Conservation (phyloP, 2,888 invertebrate species). For the Galerucella nymphaeae region DNA sequence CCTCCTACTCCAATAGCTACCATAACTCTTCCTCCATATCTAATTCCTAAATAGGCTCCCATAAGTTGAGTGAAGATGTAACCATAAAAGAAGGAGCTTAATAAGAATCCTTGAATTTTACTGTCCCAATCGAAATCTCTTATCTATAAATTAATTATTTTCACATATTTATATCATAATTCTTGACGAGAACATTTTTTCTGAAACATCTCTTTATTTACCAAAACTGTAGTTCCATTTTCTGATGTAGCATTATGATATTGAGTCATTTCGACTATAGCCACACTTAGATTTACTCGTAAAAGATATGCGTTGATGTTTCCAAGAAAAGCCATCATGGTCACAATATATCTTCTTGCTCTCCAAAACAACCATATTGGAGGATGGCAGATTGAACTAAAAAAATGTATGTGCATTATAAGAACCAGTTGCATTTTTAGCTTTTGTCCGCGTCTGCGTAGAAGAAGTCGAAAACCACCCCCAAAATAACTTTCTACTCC, state of each 20-base stretch:
- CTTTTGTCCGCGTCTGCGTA: too few relatives aligned
- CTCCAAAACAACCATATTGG: slow-evolving; percentile 77
- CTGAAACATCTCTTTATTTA: slow-evolving; percentile 59
- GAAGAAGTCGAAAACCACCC: too few relatives aligned
- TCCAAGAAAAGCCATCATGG: slow-evolving; percentile 81
- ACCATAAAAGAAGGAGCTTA: slow-evolving; percentile 91
- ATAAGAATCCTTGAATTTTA: slow-evolving; percentile 78
- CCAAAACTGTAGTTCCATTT: slow-evolving; percentile 72
- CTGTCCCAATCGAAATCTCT: slow-evolving; percentile 81
- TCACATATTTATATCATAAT: too few relatives aligned
- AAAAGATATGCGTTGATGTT: slow-evolving; percentile 87
- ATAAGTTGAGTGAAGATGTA: slow-evolving; percentile 86
- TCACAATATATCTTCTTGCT: slow-evolving; percentile 79
- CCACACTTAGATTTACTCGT: slow-evolving; percentile 91
- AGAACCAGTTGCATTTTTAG: too few relatives aligned
- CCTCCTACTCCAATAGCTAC: slow-evolving; percentile 26
- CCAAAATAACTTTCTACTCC: too few relatives aligned
- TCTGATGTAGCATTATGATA: slow-evolving; percentile 71
- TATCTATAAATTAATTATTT: slow-evolving; percentile 24
- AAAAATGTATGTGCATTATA: not conserved
- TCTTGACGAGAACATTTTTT: too few relatives aligned
- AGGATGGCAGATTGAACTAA: slow-evolving; percentile 3
- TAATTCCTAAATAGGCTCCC: slow-evolving; percentile 85
- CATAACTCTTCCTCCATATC: slow-evolving; percentile 70
- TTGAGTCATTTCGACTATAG: slow-evolving; percentile 93